Conservation (phyloP, 2,888 invertebrate genomes). For the Cryptocephalus moraei region DNA sequence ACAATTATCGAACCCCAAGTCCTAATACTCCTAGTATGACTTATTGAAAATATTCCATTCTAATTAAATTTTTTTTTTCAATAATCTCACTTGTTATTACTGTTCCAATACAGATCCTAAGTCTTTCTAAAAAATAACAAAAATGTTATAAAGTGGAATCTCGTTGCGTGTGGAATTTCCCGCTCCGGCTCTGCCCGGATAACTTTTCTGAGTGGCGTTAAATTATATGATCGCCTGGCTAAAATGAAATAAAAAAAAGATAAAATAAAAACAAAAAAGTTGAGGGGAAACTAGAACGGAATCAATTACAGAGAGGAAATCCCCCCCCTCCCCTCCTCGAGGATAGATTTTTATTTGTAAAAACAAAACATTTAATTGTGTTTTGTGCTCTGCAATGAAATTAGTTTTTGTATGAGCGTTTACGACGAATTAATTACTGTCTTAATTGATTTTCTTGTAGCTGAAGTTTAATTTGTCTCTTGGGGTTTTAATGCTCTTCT, state of each 20-base stretch:
- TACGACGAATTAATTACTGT: conserved; percentile 35
- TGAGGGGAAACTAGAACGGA: conserved; percentile 14
- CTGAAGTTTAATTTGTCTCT: conserved; percentile 29
- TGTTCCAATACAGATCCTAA: too few species aligned
- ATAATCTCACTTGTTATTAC: too few species aligned
- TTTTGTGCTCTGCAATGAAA: conserved; percentile 34
- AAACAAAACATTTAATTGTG: conserved; percentile 36
- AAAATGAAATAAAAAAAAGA: conserved; percentile 16
- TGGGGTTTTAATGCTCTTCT: conserved; percentile 25
- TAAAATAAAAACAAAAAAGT: conserved; percentile 18
- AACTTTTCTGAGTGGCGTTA: conserved; percentile 18
- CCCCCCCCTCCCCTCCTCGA: conserved; percentile 22
- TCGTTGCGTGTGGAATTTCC: too few species aligned
- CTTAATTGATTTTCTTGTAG: conserved; percentile 35
- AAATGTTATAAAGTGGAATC: too few species aligned
- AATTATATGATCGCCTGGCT: conserved; percentile 24
- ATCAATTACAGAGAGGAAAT: conserved; percentile 29
- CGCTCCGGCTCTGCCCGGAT: too few species aligned
- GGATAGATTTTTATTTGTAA: conserved; percentile 29
- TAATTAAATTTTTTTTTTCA: too few species aligned
- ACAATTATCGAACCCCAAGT: too few species aligned
- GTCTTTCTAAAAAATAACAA: too few species aligned
- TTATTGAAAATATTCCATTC: too few species aligned
- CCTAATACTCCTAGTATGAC: too few species aligned
- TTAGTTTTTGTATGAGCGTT: conserved; percentile 33